Base-by-base conservation (phyloP, 2,113 vertebrate genomes). In the Colistium nudipinnis region DNA sequence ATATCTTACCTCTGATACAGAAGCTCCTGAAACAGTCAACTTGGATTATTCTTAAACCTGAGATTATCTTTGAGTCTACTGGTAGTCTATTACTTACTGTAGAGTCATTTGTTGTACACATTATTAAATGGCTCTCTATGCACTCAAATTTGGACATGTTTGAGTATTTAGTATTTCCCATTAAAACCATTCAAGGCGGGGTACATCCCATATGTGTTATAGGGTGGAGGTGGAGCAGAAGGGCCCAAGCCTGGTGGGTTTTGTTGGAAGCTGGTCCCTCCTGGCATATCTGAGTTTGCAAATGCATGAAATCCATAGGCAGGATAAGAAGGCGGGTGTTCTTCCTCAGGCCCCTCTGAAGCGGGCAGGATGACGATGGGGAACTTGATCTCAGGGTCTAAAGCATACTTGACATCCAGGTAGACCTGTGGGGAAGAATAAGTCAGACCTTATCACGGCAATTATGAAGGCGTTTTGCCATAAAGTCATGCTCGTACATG, bases 351-450 rank as follows among this genome's bases (percentile, higher is more conserved):
- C 1, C 1, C 11, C 22, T 35, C 51, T 20, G 4, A 2, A 27
- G 49, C 39, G 0, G 80, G 80, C 14, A 90, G 76, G 54, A 88
- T 66, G 30, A 87, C 13, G 9, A 90, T 78, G 8, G 74, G 81
- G 31, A 89, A 87, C 56, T 88, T 88, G 61, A 87, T 48, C 45
- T 75, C 16, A 4, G 86, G 86, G 70, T 89, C 81, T 19, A 6
- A 47, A 43, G 80, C 78, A 28, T 71, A 84, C 39, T 86, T 86
- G 28, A 89, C 78, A 78, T 90, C 81, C 63, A 90, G 70, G 52
- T 87, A 87, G 30, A 88, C 55, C 89, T 90, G 78, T 22, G 22
- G 31, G 7, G 16, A 36, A 49, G 36, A 74, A 44, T 35, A 0
- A 39, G 17, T 30, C 33, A 38, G 19, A 25, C 14, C 16, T 63